Evolutionary conservation across 2,113 vertebrate species (phyloP).

Genomic region (Gallinago undulata): DNA sequence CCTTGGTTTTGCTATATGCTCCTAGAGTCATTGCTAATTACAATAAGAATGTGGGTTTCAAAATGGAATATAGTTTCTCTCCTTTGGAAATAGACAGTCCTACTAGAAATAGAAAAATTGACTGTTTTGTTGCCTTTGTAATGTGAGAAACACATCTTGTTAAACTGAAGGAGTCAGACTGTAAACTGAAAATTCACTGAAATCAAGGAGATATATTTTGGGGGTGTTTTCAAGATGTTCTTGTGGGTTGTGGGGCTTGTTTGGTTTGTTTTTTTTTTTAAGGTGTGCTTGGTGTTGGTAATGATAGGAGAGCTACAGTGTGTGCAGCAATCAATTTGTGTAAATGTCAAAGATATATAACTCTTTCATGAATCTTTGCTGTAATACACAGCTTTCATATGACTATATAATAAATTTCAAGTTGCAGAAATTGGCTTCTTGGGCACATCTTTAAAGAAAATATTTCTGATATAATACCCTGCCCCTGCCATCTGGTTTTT

Average conservation of each 20-base stretch:
- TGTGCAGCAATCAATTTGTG: not conserved
- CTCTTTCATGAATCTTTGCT: not conserved
- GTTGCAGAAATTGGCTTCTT: not conserved
- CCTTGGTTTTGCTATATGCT: not conserved
- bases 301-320: not conserved
- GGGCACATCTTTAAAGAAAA: not conserved
- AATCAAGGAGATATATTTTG: not conserved
- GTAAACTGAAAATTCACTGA: not conserved
- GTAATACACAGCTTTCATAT: not conserved
- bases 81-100: not conserved
- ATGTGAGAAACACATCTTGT: not conserved
- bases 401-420: not conserved
- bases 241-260: not conserved
- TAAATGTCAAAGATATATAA: not conserved
- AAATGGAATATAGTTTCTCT: not conserved
- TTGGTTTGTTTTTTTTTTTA: not conserved
- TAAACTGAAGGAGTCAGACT: not conserved
- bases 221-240: not conserved
- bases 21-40: not conserved
- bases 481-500: not conserved
- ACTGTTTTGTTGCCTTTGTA: not conserved
- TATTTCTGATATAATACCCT: not conserved
- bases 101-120: not conserved
- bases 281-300: not conserved
- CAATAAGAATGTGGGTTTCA: not conserved